Evolutionary conservation across 2,888 invertebrate genomes (phyloP).

Genomic region (Trachelus tabidus): DNA sequence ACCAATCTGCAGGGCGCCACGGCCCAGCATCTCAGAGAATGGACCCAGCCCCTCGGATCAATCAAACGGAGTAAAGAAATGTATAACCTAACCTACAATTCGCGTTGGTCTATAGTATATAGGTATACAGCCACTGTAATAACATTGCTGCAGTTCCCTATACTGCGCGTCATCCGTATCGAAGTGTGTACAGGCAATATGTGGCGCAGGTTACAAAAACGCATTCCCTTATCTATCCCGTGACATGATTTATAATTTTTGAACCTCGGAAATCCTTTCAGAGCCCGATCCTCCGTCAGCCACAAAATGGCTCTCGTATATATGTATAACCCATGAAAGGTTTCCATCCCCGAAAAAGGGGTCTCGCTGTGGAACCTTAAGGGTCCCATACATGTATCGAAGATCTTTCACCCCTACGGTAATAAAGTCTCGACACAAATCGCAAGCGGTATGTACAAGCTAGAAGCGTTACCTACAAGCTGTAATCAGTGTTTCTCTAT

Average conservation of each 20-base stretch:
- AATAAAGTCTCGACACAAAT: no score
- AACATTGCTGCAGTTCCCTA: background rate
- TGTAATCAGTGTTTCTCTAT: no score
- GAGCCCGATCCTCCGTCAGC: background rate
- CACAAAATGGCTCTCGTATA: background rate
- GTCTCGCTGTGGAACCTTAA: no score
- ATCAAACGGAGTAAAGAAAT: background rate
- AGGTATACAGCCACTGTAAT: background rate
- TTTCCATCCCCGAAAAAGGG: background rate
- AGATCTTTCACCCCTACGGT: no score
- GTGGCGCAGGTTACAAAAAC: background rate
- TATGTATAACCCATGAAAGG: background rate
- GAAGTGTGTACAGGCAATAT: background rate
- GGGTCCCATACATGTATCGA: no score
- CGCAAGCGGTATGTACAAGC: no score
- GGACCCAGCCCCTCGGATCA: no score
- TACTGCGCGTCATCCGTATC: background rate
- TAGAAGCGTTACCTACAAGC: no score
- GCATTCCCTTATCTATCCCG: background rate
- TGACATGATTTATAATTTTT: slow-evolving; percentile 3
- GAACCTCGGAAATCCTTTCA: slow-evolving; percentile 1
- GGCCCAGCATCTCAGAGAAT: no score
- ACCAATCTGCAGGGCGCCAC: no score
- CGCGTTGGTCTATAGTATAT: background rate
- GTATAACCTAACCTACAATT: background rate